Percentiles rank a stretch among this genome's conserved stretches.
Conservation (phyloP, 2,113 vertebrate species). For the Litocranius walleri region DNA sequence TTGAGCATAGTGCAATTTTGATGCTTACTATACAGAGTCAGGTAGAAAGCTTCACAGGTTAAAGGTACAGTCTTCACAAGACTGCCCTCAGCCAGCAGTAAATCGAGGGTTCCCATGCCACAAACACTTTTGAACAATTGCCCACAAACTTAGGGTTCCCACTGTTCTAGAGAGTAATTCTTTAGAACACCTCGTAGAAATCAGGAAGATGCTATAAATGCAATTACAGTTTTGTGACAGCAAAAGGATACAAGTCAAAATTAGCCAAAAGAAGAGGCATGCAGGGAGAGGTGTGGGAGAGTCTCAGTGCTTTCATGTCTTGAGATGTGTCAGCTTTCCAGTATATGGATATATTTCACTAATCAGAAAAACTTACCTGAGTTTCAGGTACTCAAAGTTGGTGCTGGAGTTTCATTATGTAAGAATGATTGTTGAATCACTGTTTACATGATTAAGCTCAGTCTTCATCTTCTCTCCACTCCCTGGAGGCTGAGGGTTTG, state of each 20-base stretch:
- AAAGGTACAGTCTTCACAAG: neutral
- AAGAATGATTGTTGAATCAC: neutral
- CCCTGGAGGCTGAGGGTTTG: neutral
- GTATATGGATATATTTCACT: neutral
- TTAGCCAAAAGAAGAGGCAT: neutral
- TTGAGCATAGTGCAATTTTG: neutral
- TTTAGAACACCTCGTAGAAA: neutral
- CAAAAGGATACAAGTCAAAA: neutral
- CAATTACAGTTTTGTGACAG: neutral
- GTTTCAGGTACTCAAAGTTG: neutral
- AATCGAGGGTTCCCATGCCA: neutral
- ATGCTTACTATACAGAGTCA: neutral
- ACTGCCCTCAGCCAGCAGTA: neutral
- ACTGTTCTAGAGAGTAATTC: neutral
- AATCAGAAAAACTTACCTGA: neutral
- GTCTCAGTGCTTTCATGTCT: neutral
- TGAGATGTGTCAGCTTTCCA: neutral
- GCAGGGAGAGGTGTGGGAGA: neutral
- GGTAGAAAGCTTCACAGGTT: neutral
- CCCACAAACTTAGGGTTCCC: neutral
- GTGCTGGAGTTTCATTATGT: neutral
- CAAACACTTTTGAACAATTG: neutral
- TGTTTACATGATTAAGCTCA: neutral
- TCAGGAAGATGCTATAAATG: neutral
- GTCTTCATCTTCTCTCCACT: neutral